Percentiles rank a stretch among this genome's conserved stretches.
These are phyloP conservation scores for Euthynnus affinis DNA, from an alignment of 2,797 vertebrate genomes.

Conservation along the genomic window DNA sequence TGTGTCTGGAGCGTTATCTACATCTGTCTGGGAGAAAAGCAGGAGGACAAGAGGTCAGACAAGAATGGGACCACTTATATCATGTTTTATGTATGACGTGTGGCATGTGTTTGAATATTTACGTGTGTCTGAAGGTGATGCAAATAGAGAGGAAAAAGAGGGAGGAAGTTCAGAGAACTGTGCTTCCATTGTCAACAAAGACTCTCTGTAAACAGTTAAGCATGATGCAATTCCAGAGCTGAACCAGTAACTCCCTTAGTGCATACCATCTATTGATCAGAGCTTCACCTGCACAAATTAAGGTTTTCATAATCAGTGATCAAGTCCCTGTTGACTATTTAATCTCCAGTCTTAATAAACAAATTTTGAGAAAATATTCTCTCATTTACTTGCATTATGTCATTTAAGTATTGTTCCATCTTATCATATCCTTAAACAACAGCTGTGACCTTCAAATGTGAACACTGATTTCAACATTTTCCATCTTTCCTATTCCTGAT, in stretches of 20 bases:
- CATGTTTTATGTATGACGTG: constrained; percentile 85
- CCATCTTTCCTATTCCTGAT: constrained; percentile 41
- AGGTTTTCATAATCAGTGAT: constrained; percentile 30
- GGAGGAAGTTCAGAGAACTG: constrained; percentile 66
- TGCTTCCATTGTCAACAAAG: constrained; percentile 74
- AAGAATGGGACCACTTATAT: constrained; percentile 80
- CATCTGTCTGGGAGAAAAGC: constrained; percentile 81
- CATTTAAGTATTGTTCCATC: constrained; percentile 19
- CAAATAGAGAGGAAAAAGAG: constrained; percentile 68
- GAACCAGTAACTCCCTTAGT: constrained; percentile 51
- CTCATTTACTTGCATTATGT: constrained; percentile 12
- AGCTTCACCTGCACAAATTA: constrained; percentile 40
- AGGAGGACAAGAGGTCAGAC: constrained; percentile 83
- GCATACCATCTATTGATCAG: constrained; percentile 60
- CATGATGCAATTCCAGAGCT: constrained; percentile 69
- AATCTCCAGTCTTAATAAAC: constrained; percentile 4
- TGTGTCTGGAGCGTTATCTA: constrained; percentile 82
- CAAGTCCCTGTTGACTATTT: constrained; percentile 10
- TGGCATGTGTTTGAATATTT: constrained; percentile 82
- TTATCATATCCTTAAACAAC: constrained; percentile 35
- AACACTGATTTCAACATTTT: constrained; percentile 51
- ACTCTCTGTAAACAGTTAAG: constrained; percentile 60
- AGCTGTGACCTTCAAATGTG: constrained; percentile 71
- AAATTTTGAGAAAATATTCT: constrained; percentile 7
- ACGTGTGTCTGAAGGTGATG: constrained; percentile 84